A percentile compares a stretch with the other conserved stretches of the same genome.
phyloP scores from a whole-genome alignment of 2,888 invertebrate genomes.

The Euzophera pinguis region DNA sequence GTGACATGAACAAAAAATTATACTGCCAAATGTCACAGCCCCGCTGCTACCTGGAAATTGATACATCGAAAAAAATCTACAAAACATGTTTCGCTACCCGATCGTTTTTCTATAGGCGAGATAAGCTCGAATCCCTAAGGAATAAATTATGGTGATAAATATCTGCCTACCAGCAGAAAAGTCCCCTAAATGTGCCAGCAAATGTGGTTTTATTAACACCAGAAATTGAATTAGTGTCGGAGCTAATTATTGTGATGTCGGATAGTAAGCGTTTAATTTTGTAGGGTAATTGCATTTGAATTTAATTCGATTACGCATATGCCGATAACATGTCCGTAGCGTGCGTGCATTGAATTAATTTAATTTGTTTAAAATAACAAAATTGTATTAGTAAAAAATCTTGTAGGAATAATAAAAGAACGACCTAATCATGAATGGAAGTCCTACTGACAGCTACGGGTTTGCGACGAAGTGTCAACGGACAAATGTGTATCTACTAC shows the following conservation, averaged over 20 bases:
- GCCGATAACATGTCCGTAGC: too few species aligned
- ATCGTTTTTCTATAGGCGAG: constrained; percentile 30
- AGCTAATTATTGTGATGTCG: constrained; percentile 31
- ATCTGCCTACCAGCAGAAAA: constrained; percentile 58
- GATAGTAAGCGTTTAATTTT: constrained; percentile 19
- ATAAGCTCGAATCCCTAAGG: constrained; percentile 39
- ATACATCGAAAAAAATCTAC: constrained; percentile 10
- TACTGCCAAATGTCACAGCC: constrained; percentile 4
- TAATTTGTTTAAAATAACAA: too few species aligned
- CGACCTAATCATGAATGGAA: too few species aligned
- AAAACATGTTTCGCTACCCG: constrained; percentile 18
- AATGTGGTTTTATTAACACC: constrained; percentile 43
- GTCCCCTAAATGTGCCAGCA: constrained; percentile 50
- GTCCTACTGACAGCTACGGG: too few species aligned
- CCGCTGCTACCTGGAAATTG: constrained; percentile 13
- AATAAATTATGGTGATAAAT: constrained; percentile 63
- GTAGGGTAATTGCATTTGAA: constrained; percentile 10
- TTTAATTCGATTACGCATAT: not conserved
- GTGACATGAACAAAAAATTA: not conserved
- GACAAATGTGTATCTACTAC: too few species aligned
- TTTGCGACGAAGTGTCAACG: too few species aligned
- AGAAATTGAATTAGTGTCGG: constrained; percentile 48
- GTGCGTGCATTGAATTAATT: too few species aligned
- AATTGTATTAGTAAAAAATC: too few species aligned
- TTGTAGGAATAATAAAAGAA: too few species aligned